These are phyloP conservation scores for Anguilla obscura DNA, from an alignment of 2,797 vertebrate genomes.

Conservation along the genomic window DNA sequence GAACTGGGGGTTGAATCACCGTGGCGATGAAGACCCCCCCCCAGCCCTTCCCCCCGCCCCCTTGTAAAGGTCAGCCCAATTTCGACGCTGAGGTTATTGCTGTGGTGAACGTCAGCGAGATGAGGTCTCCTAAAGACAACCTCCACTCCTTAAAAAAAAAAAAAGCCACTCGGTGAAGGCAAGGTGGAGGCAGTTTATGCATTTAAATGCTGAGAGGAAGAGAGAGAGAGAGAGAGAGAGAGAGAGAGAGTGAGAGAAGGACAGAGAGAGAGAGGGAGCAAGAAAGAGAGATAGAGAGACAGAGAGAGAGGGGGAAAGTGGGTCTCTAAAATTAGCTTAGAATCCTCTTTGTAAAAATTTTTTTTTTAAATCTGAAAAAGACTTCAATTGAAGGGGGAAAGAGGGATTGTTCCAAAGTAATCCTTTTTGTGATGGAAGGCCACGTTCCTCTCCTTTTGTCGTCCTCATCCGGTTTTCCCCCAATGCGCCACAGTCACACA, in stretches of 20 bases:
- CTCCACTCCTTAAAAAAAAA: background rate
- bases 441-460: slow-evolving; percentile 25
- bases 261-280: background rate
- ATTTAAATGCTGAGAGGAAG: background rate
- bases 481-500: slow-evolving; percentile 37
- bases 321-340: slow-evolving; percentile 48
- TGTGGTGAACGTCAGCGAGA: background rate
- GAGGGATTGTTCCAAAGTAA: slow-evolving; percentile 37
- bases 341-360: slow-evolving; percentile 37
- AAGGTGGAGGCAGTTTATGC: background rate
- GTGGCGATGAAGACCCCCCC: background rate
- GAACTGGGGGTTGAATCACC: slow-evolving; percentile 13
- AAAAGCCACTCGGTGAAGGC: background rate
- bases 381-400: slow-evolving; percentile 27
- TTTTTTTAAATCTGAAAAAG: slow-evolving; percentile 5
- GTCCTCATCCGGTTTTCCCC: slow-evolving; percentile 38
- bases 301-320: slow-evolving; percentile 7
- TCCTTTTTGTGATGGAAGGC: slow-evolving; percentile 33
- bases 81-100: background rate
- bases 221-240: background rate
- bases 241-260: background rate
- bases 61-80: background rate
- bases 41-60: background rate
- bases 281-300: background rate
- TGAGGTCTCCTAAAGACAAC: background rate